These are phyloP conservation scores for Circaetus cinerascens DNA, from an alignment of 2,113 vertebrate genomes.

Conservation along the genomic window DNA sequence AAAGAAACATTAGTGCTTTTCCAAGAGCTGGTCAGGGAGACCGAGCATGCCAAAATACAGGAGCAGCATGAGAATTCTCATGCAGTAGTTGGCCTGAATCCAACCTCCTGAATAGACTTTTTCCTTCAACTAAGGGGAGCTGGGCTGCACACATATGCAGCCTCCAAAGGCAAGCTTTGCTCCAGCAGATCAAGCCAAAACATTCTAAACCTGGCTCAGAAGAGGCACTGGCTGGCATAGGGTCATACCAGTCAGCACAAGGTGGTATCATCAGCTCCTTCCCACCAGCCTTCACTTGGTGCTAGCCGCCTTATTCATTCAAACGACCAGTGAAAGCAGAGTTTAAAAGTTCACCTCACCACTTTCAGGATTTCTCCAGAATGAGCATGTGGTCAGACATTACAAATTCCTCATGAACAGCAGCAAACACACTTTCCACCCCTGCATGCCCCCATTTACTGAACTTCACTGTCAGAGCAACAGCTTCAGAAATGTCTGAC, in stretches of 20 bases:
- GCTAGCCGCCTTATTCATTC: background rate
- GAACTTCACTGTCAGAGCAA: background rate
- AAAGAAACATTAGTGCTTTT: background rate
- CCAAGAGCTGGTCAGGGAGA: background rate
- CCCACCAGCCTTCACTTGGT: background rate
- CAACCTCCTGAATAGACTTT: background rate
- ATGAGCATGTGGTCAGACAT: fast-evolving
- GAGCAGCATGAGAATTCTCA: background rate
- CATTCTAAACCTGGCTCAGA: background rate
- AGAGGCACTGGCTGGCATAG: background rate
- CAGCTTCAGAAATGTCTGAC: background rate
- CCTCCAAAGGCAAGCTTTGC: background rate
- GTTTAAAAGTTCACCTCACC: background rate
- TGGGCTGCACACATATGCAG: background rate
- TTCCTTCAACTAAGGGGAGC: background rate
- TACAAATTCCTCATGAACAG: background rate
- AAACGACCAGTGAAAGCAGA: background rate
- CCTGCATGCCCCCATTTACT: background rate
- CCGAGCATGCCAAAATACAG: background rate
- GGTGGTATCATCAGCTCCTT: background rate
- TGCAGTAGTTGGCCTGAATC: background rate
- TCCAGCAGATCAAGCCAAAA: background rate
- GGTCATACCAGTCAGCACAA: background rate
- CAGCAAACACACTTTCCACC: background rate
- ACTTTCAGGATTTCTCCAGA: background rate